Evolutionary conservation across 2,888 invertebrate species (phyloP).

Genomic region (Ganaspis brasiliensis): DNA sequence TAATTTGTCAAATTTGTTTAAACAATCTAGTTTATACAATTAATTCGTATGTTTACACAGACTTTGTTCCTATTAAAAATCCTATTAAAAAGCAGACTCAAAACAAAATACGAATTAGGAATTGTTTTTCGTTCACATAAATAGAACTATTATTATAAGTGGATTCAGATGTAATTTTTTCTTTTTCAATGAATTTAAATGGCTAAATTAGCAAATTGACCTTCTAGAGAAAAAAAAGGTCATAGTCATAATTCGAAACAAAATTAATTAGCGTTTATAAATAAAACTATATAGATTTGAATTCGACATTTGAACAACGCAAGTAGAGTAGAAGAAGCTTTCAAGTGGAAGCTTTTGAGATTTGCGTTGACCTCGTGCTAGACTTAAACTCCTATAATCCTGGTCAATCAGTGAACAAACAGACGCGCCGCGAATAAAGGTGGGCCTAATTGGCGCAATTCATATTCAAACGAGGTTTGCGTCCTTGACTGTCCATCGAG

Average conservation of each 20-base stretch:
- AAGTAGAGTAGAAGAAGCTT: conserved; percentile 27
- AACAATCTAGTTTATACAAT: too few relatives aligned
- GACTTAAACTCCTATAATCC: conserved; percentile 67
- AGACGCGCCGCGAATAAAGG: conserved; percentile 74
- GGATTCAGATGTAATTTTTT: too few relatives aligned
- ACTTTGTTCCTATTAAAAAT: too few relatives aligned
- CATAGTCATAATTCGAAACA: background rate
- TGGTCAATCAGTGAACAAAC: conserved; percentile 77
- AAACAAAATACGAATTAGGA: too few relatives aligned
- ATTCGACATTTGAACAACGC: conserved; percentile 6
- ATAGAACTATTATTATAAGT: too few relatives aligned
- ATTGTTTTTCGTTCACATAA: too few relatives aligned
- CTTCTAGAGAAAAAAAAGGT: background rate
- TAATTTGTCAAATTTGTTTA: too few relatives aligned
- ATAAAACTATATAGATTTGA: background rate
- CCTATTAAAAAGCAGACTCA: too few relatives aligned
- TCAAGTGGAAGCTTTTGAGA: conserved; percentile 49
- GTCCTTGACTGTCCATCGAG: conserved; percentile 71
- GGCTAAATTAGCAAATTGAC: too few relatives aligned
- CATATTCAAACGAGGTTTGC: conserved; percentile 77
- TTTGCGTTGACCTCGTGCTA: conserved; percentile 53
- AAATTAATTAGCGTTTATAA: background rate
- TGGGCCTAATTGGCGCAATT: conserved; percentile 78
- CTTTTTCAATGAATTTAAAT: too few relatives aligned
- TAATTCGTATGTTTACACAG: too few relatives aligned